These are phyloP conservation scores for Stenotaenia linearis DNA, from an alignment of 2,888 invertebrate species.

Conservation along the genomic window DNA sequence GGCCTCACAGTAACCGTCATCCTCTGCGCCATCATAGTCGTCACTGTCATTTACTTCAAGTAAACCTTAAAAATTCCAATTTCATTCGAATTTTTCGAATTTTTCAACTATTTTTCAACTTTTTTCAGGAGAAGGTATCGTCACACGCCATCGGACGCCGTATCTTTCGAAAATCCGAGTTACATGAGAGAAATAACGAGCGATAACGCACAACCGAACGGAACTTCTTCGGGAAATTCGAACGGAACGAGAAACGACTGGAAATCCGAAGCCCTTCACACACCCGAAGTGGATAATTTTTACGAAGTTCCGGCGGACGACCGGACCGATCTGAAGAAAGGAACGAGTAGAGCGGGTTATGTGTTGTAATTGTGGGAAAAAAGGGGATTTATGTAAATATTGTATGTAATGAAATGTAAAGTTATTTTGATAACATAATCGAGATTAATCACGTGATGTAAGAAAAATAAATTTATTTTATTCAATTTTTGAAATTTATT, in stretches of 20 bases:
- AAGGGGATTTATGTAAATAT: neutral
- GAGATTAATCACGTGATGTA: neutral
- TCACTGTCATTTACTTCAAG: neutral
- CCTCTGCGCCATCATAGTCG: neutral
- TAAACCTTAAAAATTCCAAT: neutral
- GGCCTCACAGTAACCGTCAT: neutral
- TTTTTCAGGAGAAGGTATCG: neutral
- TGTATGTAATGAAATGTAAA: neutral
- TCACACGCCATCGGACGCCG: conserved; percentile 54
- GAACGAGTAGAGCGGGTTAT: neutral
- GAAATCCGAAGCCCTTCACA: conserved; percentile 63
- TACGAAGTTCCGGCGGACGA: neutral
- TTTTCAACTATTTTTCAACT: neutral
- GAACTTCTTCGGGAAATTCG: neutral
- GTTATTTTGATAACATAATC: neutral
- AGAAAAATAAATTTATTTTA: neutral
- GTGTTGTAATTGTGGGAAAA: neutral
- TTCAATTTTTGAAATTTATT: neutral
- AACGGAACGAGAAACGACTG: conserved; percentile 51
- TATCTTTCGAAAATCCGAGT: conserved; percentile 79
- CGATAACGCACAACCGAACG: conserved; percentile 37
- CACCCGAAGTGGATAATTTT: neutral
- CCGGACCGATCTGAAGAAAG: neutral
- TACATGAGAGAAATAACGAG: conserved; percentile 58
- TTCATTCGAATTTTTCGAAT: too few relatives aligned